A percentile compares a stretch with the other conserved stretches of the same genome.
Evolutionary conservation across 2,797 vertebrate species (phyloP).

Genomic region (Muscicapa comitata): DNA sequence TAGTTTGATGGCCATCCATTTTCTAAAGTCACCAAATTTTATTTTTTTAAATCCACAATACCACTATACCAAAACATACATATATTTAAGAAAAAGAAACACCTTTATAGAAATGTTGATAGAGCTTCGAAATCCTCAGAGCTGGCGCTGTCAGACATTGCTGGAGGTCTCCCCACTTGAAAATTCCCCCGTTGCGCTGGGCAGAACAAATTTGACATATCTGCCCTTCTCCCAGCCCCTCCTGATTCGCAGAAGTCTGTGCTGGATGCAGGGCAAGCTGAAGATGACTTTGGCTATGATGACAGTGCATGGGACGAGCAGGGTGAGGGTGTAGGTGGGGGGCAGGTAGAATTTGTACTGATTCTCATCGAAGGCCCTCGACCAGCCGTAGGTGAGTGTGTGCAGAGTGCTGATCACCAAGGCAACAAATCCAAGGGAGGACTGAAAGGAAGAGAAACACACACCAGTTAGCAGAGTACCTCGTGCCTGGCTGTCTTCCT

Average conservation of each 20-base stretch:
- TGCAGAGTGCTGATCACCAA: slow-evolving; percentile 83
- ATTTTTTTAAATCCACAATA: not conserved
- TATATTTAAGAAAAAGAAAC: slow-evolving; percentile 19
- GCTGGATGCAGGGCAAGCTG: slow-evolving; percentile 78
- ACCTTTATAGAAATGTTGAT: not conserved
- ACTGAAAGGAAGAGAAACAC: slow-evolving; percentile 70
- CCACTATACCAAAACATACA: not conserved
- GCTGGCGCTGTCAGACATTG: slow-evolving; percentile 58
- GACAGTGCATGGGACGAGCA: slow-evolving; percentile 80
- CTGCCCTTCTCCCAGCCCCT: slow-evolving; percentile 84
- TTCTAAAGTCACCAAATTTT: slow-evolving; percentile 5
- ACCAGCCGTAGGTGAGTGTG: slow-evolving; percentile 86
- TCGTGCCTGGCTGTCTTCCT: not conserved
- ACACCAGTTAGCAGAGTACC: not conserved
- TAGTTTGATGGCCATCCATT: not conserved
- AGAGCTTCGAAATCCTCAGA: not conserved
- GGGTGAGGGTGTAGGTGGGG: slow-evolving; percentile 82
- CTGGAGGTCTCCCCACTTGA: slow-evolving; percentile 71
- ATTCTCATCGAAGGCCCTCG: slow-evolving; percentile 76
- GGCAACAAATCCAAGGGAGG: slow-evolving; percentile 83
- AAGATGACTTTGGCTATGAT: slow-evolving; percentile 79
- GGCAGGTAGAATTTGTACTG: slow-evolving; percentile 86
- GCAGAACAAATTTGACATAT: slow-evolving; percentile 47
- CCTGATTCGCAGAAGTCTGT: slow-evolving; percentile 81
- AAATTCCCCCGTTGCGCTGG: not conserved